Conservation (phyloP, 2,797 vertebrate genomes). For the Amniataba percoides region DNA sequence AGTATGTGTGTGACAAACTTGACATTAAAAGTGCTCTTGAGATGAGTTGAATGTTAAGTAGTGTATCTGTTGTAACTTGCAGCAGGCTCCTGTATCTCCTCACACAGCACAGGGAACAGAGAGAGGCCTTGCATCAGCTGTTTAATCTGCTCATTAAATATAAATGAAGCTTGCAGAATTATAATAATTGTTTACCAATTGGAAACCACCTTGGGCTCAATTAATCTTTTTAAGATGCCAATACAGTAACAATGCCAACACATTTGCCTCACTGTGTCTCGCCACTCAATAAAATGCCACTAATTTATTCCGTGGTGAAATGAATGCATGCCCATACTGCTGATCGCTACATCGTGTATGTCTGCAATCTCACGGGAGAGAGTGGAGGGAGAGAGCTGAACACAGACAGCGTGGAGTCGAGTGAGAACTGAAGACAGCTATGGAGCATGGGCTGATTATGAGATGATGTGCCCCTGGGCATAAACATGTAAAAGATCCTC, state of each 20-base stretch:
- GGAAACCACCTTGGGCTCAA: conserved; percentile 78
- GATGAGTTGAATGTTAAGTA: conserved; percentile 16
- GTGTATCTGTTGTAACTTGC: conserved; percentile 14
- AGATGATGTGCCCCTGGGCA: neutral
- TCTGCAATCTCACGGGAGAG: conserved; percentile 29
- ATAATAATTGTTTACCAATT: conserved; percentile 86
- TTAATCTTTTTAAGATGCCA: conserved; percentile 85
- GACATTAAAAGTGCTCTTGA: conserved; percentile 23
- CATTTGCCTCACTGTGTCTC: conserved; percentile 58
- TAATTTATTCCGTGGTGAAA: conserved; percentile 81
- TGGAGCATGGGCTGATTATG: neutral
- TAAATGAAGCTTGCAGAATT: conserved; percentile 80
- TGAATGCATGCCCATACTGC: conserved; percentile 75
- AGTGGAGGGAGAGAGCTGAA: neutral
- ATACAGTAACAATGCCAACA: conserved; percentile 81
- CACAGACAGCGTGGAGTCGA: neutral
- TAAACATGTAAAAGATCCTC: conserved; percentile 2
- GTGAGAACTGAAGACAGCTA: neutral
- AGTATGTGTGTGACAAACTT: conserved; percentile 6
- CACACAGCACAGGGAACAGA: conserved; percentile 22
- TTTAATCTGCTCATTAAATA: conserved; percentile 82
- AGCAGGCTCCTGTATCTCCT: conserved; percentile 10
- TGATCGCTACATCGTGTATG: conserved; percentile 67
- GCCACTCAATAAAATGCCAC: conserved; percentile 79
- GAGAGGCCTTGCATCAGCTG: conserved; percentile 59